phyloP scores from a whole-genome alignment of 2,888 invertebrate genomes.

The Epinotia bilunana region DNA sequence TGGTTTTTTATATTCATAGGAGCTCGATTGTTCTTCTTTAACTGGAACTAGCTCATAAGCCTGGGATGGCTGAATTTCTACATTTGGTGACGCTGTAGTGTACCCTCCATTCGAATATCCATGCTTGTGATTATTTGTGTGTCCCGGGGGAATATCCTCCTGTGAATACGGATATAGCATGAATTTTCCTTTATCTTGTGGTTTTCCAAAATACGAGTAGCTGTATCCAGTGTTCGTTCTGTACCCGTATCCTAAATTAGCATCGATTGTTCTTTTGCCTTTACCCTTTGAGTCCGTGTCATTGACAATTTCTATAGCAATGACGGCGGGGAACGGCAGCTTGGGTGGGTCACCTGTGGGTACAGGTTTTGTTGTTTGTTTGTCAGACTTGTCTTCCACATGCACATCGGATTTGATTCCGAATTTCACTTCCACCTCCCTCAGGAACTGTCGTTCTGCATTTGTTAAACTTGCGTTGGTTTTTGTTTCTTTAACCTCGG shows the following conservation, averaged over 20 bases:
- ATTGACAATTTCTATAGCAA: constrained; percentile 86
- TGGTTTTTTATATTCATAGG: constrained; percentile 70
- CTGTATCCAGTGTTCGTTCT: constrained; percentile 80
- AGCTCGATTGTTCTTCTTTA: constrained; percentile 63
- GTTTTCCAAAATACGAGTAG: constrained; percentile 80
- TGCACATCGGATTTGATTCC: constrained; percentile 70
- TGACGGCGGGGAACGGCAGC: constrained; percentile 80
- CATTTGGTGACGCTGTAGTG: constrained; percentile 63
- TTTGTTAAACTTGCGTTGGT: constrained; percentile 66
- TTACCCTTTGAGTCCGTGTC: constrained; percentile 80
- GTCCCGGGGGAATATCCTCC: constrained; percentile 82
- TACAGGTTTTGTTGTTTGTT: constrained; percentile 46
- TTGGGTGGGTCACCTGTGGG: constrained; percentile 50
- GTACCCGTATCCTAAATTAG: constrained; percentile 88
- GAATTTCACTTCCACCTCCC: constrained; percentile 80
- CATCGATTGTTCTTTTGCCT: constrained; percentile 89
- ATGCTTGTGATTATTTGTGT: constrained; percentile 48
- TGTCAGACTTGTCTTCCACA: constrained; percentile 42
- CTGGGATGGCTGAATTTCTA: constrained; percentile 85
- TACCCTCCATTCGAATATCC: constrained; percentile 52
- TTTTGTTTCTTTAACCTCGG: constrained; percentile 62
- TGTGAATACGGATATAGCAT: constrained; percentile 89
- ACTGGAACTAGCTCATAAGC: constrained; percentile 79
- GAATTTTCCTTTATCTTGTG: constrained; percentile 82
- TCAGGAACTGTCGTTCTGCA: constrained; percentile 76